Evolutionary conservation across 2,113 vertebrate genomes (phyloP), one percentile per base, ranked within the genome.

Genomic region (Myiozetetes cayanensis): DNA sequence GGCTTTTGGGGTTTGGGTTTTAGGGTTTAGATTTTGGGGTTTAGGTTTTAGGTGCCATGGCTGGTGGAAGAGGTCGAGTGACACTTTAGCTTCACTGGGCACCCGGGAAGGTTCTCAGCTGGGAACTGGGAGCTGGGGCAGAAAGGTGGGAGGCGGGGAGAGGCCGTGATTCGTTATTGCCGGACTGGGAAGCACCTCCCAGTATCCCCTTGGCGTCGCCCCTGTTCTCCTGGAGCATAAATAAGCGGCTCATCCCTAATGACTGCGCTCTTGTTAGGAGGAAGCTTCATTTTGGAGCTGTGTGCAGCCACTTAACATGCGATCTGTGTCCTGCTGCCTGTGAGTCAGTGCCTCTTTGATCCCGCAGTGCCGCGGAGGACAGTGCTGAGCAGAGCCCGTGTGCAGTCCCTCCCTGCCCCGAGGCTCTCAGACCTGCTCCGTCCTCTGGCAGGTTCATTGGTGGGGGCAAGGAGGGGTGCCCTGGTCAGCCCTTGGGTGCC

Each of bases 291-390:
- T 35, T 89, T 79, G 63, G 93, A 91, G 79, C 85, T 75, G 47
- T 68, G 9, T 22, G 59, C 78, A 93, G 85, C 50, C 89, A 25
- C 87, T 96, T 91, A 87, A 65, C 71, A 90, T 84, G 74, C 90
- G 66, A 25, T 49, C 55, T 49, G 82, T 15, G 6, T 90, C 79
- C 83, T 88, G 75, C 93, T 80, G 93, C 44, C 75, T 37, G 47
- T 68, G 39, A 93, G 87, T 72, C 89, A 67, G 71, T 47, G 58
- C 41, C 35, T 68, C 85, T 86, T 83, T 88, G 93, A 84, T 90
- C 95, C 63, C 76, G 9, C 5, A 4, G 0, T 14, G 46, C 92
- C 6, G 0, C 3, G 10, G 89, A 56, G 62, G 68, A 73, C 35
- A 63, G 63, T 16, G 85, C 90, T 49, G 87, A 90, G 85, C 72